phyloP scores from a whole-genome alignment of 2,888 invertebrate genomes.

The Tipula confusa region DNA sequence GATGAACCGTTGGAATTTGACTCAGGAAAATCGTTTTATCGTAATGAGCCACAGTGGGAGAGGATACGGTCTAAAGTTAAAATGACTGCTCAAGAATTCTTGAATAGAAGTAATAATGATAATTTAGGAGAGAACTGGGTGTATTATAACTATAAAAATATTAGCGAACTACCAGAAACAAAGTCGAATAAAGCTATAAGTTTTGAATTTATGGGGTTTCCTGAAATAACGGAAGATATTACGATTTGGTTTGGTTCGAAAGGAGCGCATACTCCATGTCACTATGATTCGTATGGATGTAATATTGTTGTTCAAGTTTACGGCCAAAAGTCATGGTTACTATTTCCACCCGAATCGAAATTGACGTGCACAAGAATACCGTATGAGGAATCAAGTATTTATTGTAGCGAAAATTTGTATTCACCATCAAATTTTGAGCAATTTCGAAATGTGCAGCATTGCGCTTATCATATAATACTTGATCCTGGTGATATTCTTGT shows the following conservation, averaged over 20 bases:
- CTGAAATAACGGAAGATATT: constrained; percentile 61
- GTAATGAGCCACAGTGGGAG: constrained; percentile 73
- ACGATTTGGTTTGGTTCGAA: constrained; percentile 85
- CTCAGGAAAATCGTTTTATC: constrained; percentile 37
- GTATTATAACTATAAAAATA: constrained; percentile 43
- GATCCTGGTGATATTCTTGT: constrained; percentile 81
- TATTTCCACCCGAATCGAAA: constrained; percentile 77
- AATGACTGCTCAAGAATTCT: constrained; percentile 63
- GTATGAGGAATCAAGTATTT: constrained; percentile 94
- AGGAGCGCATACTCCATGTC: constrained; percentile 89
- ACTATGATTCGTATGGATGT: constrained; percentile 89
- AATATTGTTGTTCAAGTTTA: constrained; percentile 86
- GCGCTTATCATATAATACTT: constrained; percentile 59
- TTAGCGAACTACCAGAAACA: constrained; percentile 39
- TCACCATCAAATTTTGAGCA: constrained; percentile 55
- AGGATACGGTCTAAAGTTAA: constrained; percentile 57
- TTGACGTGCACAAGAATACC: constrained; percentile 81
- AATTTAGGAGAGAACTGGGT: constrained; percentile 49
- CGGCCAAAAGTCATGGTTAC: constrained; percentile 89
- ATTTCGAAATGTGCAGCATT: constrained; percentile 45
- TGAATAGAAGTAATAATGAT: constrained; percentile 50
- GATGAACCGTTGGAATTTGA: constrained; percentile 39
- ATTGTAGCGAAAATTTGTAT: constrained; percentile 77
- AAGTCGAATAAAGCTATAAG: constrained; percentile 50
- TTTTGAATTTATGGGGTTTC: constrained; percentile 70